Percentiles rank a stretch among this genome's conserved stretches.
These are phyloP conservation scores for Petrocephalus schoutedeni DNA, from an alignment of 2,797 vertebrate species.

Conservation along the genomic window DNA sequence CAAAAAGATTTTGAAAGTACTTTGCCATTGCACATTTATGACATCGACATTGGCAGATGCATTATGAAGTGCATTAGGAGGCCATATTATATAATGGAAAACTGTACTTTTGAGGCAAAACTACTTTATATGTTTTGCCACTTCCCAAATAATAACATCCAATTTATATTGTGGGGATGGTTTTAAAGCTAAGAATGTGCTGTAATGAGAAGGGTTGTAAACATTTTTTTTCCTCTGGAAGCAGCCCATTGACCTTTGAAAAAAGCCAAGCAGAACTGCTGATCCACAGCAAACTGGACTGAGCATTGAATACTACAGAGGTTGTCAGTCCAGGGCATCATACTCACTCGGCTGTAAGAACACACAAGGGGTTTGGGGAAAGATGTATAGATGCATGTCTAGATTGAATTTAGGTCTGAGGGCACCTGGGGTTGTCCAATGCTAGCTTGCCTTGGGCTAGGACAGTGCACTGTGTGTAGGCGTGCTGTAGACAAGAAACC, in stretches of 20 bases:
- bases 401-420: constrained; percentile 32
- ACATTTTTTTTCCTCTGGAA: constrained; percentile 27
- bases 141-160: not conserved
- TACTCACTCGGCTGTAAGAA: constrained; percentile 38
- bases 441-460: constrained; percentile 32
- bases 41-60: not conserved
- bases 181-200: not conserved
- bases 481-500: constrained; percentile 26
- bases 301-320: constrained; percentile 38
- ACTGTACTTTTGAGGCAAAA: not conserved
- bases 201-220: not conserved
- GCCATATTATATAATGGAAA: not conserved
- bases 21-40: not conserved
- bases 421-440: constrained; percentile 19
- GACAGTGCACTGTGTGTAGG: constrained; percentile 37
- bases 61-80: not conserved
- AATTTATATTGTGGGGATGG: not conserved
- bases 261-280: constrained; percentile 34
- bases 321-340: constrained; percentile 43
- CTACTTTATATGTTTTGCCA: not conserved
- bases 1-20: not conserved
- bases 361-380: constrained; percentile 35
- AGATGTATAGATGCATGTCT: constrained; percentile 32
- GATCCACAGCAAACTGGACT: constrained; percentile 42
- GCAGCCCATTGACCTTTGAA: constrained; percentile 23